phyloP scores from a whole-genome alignment of 2,797 vertebrate species.

The Rhinophrynus dorsalis region DNA sequence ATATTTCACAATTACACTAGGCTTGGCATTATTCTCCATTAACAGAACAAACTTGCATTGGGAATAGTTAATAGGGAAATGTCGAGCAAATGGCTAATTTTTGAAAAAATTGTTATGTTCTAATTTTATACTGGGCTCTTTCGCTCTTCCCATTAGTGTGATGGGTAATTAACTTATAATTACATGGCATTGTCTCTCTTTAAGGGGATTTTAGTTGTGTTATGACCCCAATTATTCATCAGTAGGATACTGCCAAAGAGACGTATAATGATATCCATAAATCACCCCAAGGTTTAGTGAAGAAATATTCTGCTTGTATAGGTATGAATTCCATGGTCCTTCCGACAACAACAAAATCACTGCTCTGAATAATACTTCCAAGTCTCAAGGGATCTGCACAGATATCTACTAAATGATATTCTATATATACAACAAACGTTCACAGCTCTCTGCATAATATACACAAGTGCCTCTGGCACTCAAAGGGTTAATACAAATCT shows the following conservation, averaged over 20 bases:
- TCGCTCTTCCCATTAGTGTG: constrained; percentile 2
- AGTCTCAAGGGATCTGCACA: too few species aligned
- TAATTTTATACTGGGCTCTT: not conserved
- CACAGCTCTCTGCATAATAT: too few species aligned
- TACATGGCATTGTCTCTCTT: constrained; percentile 29
- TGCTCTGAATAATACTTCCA: not conserved
- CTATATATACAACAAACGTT: too few species aligned
- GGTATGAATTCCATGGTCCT: not conserved
- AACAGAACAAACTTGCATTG: not conserved
- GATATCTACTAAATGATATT: too few species aligned
- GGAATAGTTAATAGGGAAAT: constrained; percentile 1
- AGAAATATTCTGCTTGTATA: not conserved
- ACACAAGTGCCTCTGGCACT: too few species aligned
- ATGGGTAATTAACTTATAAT: constrained; percentile 36
- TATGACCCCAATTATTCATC: constrained; percentile 38
- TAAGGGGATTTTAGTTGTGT: constrained; percentile 23
- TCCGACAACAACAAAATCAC: constrained; percentile 4
- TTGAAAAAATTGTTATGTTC: constrained; percentile 2
- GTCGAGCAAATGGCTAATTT: not conserved
- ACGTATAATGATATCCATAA: constrained; percentile 36
- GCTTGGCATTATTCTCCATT: not conserved
- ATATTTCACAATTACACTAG: not conserved
- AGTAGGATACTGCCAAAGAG: constrained; percentile 15
- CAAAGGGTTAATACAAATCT: too few species aligned
- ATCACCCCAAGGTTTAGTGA: constrained; percentile 1